Percentiles rank a stretch among this genome's conserved stretches.
These are phyloP conservation scores for Teleogryllus occipitalis DNA, from an alignment of 1,140 invertebrate genomes.

Conservation along the genomic window DNA sequence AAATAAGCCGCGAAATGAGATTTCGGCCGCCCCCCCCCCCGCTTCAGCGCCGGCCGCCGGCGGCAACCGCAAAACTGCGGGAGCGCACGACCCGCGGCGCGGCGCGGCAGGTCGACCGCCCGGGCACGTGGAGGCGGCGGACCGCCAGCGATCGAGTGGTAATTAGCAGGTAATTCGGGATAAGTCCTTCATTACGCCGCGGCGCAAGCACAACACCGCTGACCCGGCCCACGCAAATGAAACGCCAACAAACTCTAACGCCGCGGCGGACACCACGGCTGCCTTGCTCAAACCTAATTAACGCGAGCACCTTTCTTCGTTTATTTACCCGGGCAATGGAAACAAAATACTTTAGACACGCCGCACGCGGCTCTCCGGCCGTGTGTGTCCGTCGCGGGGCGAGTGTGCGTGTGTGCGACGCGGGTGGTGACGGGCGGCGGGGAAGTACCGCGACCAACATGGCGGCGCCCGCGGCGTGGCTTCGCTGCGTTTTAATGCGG, in stretches of 20 bases:
- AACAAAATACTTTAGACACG: background rate
- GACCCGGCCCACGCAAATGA: background rate
- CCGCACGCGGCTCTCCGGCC: too few species aligned
- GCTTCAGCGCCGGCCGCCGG: too few species aligned
- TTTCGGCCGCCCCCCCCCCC: background rate
- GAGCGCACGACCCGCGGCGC: too few species aligned
- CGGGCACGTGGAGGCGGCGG: too few species aligned
- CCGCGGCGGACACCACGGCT: background rate
- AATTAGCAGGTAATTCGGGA: constrained; percentile 4
- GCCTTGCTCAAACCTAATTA: background rate
- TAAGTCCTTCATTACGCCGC: background rate
- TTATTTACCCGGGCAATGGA: background rate
- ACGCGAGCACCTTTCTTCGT: background rate
- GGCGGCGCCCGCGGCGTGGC: background rate
- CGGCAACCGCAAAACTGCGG: too few species aligned
- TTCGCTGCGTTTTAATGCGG: background rate
- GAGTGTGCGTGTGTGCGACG: too few species aligned
- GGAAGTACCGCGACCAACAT: too few species aligned
- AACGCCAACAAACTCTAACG: background rate
- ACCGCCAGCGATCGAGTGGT: background rate
- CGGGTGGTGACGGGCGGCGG: too few species aligned
- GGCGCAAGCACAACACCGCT: background rate
- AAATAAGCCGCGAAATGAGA: constrained; percentile 4
- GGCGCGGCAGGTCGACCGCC: too few species aligned
- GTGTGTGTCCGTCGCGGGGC: background rate